These are phyloP conservation scores for Cariama cristata DNA, from an alignment of 2,113 vertebrate genomes.

Conservation along the genomic window DNA sequence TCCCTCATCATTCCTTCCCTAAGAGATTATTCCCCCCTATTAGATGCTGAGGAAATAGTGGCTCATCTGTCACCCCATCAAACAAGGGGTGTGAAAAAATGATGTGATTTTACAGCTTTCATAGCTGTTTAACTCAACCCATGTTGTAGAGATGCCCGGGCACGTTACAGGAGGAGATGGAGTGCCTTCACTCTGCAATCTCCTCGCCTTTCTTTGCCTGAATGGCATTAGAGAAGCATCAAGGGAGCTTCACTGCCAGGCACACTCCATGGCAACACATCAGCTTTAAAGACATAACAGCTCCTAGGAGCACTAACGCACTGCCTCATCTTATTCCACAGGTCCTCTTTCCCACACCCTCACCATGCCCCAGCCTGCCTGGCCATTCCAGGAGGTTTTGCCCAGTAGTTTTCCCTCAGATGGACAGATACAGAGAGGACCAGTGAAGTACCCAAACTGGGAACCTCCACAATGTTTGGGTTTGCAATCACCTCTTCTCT, in stretches of 20 bases:
- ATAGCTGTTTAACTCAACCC: background rate
- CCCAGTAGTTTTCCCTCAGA: background rate
- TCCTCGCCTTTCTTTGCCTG: background rate
- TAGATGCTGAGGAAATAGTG: background rate
- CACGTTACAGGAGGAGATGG: rapidly evolving
- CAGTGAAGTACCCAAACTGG: background rate
- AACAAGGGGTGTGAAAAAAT: background rate
- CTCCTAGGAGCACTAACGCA: background rate
- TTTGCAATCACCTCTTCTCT: background rate
- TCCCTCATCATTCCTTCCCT: background rate
- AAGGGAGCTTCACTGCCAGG: slow-evolving; percentile 25
- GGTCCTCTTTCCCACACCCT: background rate
- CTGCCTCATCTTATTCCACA: background rate
- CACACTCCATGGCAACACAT: slow-evolving; percentile 57
- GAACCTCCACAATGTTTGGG: background rate
- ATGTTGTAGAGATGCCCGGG: rapidly evolving
- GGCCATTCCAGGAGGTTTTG: background rate
- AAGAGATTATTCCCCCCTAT: background rate
- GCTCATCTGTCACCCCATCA: too few species aligned
- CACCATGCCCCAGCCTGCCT: background rate
- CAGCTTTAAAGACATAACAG: slow-evolving; percentile 17
- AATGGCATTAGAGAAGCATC: slow-evolving; percentile 34
- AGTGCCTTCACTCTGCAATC: background rate
- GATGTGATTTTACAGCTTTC: background rate
- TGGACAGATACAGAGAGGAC: background rate